phyloP scores from a whole-genome alignment of 2,113 vertebrate genomes.

The Ciconia maguari region DNA sequence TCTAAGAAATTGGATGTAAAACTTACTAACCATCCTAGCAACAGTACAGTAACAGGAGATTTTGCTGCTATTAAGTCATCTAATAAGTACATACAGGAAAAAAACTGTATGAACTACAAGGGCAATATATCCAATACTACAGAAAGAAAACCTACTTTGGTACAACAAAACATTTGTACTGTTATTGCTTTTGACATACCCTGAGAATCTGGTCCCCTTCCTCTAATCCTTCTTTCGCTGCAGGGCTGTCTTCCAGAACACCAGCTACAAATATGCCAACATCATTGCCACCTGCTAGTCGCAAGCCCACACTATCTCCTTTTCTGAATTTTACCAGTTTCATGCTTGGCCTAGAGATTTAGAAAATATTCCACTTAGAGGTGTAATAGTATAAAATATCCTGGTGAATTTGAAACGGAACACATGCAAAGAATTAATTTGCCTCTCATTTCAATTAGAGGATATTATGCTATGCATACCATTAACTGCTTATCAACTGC shows the following conservation, averaged over 20 bases:
- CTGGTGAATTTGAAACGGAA: background rate
- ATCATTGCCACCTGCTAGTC: slow-evolving; percentile 97
- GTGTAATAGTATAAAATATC: background rate
- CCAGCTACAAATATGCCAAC: slow-evolving; percentile 99
- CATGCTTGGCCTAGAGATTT: slow-evolving; percentile 91
- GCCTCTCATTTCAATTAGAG: background rate
- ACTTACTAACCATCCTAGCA: background rate
- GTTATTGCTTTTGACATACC: slow-evolving; percentile 74
- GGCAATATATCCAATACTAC: background rate
- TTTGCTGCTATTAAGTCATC: background rate
- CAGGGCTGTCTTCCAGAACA: slow-evolving; percentile 96
- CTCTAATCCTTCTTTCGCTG: slow-evolving; percentile 97
- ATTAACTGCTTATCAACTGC: background rate
- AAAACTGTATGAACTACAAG: background rate
- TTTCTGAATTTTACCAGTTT: slow-evolving; percentile 99
- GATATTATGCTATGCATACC: background rate
- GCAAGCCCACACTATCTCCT: slow-evolving; percentile 96
- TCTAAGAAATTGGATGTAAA: background rate
- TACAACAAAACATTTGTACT: background rate
- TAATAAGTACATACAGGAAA: background rate
- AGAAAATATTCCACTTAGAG: slow-evolving; percentile 17
- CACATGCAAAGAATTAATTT: background rate
- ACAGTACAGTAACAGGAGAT: background rate
- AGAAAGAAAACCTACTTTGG: background rate
- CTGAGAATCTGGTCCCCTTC: slow-evolving; percentile 99